Conservation (phyloP, 2,113 vertebrate species). For the Dermatemys mawii region DNA sequence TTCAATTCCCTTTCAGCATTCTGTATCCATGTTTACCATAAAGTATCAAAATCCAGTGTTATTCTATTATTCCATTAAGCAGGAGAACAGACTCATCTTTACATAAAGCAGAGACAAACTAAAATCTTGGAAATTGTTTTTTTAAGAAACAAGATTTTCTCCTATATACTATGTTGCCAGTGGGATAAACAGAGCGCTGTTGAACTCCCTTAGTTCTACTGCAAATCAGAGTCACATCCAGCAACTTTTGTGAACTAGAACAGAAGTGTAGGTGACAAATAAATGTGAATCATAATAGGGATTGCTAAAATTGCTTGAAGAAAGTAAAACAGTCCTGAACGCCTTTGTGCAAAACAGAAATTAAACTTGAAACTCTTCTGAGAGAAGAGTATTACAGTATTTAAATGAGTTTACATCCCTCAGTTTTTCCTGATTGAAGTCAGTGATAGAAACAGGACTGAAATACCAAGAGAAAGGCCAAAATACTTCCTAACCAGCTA, state of each 20-base stretch:
- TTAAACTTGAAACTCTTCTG: fast-evolving
- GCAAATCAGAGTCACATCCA: background rate
- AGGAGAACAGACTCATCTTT: background rate
- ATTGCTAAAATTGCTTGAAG: background rate
- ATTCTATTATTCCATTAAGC: background rate
- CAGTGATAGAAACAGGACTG: background rate
- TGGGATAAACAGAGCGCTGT: fast-evolving
- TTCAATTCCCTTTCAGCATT: background rate
- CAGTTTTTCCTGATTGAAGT: background rate
- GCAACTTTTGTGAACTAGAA: background rate
- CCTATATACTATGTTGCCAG: background rate
- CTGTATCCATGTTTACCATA: background rate
- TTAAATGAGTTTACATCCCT: background rate
- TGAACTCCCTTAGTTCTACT: background rate
- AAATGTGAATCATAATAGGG: background rate
- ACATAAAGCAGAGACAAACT: background rate
- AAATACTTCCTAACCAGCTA: background rate
- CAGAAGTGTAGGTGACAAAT: fast-evolving
- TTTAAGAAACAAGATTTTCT: background rate
- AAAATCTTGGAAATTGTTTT: background rate
- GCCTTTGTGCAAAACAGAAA: background rate
- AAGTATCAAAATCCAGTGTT: background rate
- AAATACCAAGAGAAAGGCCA: background rate
- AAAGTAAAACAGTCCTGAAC: background rate
- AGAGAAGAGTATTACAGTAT: background rate